Conservation (phyloP, 1,140 invertebrate genomes). For the Brachionus plicatilis region DNA sequence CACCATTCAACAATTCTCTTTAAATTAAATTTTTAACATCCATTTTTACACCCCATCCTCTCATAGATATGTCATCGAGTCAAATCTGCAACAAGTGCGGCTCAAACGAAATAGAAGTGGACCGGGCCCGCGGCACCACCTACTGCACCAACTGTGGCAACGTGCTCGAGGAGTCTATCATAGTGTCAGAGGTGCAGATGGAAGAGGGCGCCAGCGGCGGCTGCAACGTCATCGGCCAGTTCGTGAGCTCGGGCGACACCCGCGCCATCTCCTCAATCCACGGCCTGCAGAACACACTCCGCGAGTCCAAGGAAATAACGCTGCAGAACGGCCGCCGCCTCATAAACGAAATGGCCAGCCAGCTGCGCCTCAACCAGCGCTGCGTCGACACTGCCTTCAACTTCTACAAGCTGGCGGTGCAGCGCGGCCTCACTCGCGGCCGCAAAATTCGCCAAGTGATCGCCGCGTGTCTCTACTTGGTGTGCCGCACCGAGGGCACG, state of each 20-base stretch:
- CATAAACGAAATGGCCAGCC: constrained; percentile 39
- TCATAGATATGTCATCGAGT: not conserved
- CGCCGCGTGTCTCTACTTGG: constrained; percentile 94
- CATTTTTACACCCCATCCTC: not conserved
- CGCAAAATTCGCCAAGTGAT: constrained; percentile 82
- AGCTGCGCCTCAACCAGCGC: constrained; percentile 30
- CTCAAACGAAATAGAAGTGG: constrained; percentile 85
- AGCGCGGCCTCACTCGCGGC: constrained; percentile 71
- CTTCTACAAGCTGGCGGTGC: constrained; percentile 93
- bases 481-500: constrained; percentile 85
- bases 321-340: not conserved
- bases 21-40: not conserved
- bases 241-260: not conserved
- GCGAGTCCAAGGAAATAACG: constrained; percentile 30
- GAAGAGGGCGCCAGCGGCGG: constrained; percentile 12
- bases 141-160: constrained; percentile 92
- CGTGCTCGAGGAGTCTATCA: constrained; percentile 88
- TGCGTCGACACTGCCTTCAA: constrained; percentile 33
- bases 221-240: constrained; percentile 15
- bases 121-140: constrained; percentile 82
- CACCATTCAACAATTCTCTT: not conserved
- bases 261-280: not conserved
- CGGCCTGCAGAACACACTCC: not conserved
- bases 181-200: constrained; percentile 83
- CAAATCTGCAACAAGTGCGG: constrained; percentile 76